A percentile compares a stretch with the other conserved stretches of the same genome.
phyloP scores from a whole-genome alignment of 2,797 vertebrate species.

The Anas bernieri region DNA sequence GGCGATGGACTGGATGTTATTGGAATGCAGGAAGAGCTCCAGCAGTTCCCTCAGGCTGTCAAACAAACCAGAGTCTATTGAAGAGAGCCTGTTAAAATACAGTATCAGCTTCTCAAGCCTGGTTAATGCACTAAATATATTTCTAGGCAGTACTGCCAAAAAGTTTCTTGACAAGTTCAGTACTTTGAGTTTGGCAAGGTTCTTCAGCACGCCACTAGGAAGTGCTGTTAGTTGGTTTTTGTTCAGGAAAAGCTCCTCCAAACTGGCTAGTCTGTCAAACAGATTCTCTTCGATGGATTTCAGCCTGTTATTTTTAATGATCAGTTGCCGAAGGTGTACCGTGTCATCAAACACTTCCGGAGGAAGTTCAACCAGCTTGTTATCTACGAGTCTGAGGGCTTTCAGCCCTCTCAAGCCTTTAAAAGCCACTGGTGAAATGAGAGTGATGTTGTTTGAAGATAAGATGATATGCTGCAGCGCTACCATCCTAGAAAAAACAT shows the following conservation, averaged over 20 bases:
- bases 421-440: conserved; percentile 84
- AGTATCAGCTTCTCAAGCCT: conserved; percentile 79
- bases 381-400: conserved; percentile 82
- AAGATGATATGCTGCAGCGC: conserved; percentile 82
- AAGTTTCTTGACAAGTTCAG: conserved; percentile 85
- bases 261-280: conserved; percentile 76
- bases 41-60: conserved; percentile 77
- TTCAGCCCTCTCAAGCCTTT: conserved; percentile 76
- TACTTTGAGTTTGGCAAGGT: conserved; percentile 76
- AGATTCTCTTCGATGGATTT: conserved; percentile 68
- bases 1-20: conserved; percentile 80
- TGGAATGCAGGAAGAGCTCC: conserved; percentile 81
- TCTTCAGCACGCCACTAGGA: conserved; percentile 72
- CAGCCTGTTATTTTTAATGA: conserved; percentile 81
- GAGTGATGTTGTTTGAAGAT: conserved; percentile 77
- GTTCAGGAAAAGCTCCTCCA: conserved; percentile 81
- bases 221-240: conserved; percentile 79
- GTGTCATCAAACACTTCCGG: conserved; percentile 78
- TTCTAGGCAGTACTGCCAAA: conserved; percentile 79
- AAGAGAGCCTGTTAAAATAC: conserved; percentile 81
- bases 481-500: conserved; percentile 75
- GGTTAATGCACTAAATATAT: conserved; percentile 78
- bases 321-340: conserved; percentile 79
- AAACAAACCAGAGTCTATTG: conserved; percentile 80
- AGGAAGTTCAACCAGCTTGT: conserved; percentile 80